A percentile compares a stretch with the other conserved stretches of the same genome.
These are phyloP conservation scores for Melitaea cinxia DNA, from an alignment of 1,140 invertebrate species.

Conservation along the genomic window DNA sequence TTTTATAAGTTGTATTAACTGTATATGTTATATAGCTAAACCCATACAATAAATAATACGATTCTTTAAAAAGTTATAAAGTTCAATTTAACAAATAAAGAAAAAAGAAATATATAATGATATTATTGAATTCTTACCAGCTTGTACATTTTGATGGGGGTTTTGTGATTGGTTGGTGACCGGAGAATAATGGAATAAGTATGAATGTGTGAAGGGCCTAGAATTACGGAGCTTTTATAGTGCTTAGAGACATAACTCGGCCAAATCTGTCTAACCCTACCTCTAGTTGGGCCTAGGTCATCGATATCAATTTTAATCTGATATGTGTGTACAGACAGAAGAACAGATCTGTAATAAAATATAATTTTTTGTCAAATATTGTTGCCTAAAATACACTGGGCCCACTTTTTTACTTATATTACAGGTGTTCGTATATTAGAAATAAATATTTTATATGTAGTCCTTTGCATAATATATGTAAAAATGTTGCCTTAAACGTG, in stretches of 20 bases:
- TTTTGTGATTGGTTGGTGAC: conserved; percentile 40
- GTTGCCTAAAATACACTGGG: too few relatives aligned
- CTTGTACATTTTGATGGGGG: conserved; percentile 70
- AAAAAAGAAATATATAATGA: too few relatives aligned
- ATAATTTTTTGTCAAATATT: background rate
- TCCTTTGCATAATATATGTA: too few relatives aligned
- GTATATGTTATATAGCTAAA: too few relatives aligned
- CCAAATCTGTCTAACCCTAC: conserved; percentile 73
- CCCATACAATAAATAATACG: too few relatives aligned
- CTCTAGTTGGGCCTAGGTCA: conserved; percentile 67
- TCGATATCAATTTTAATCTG: conserved; percentile 51
- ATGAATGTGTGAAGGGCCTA: conserved; percentile 61
- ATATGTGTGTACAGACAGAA: conserved; percentile 48
- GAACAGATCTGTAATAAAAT: conserved; percentile 17
- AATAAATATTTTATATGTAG: too few relatives aligned
- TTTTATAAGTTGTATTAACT: too few relatives aligned
- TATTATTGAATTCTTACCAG: conserved; percentile 61
- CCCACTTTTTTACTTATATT: too few relatives aligned
- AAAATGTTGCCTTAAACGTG: too few relatives aligned
- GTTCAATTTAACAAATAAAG: too few relatives aligned
- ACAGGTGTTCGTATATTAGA: too few relatives aligned
- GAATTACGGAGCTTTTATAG: conserved; percentile 63
- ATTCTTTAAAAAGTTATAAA: too few relatives aligned
- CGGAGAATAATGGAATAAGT: conserved; percentile 55
- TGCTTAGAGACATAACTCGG: conserved; percentile 58